These are phyloP conservation scores for Siniperca chuatsi DNA, from an alignment of 2,113 vertebrate genomes.

Conservation along the genomic window DNA sequence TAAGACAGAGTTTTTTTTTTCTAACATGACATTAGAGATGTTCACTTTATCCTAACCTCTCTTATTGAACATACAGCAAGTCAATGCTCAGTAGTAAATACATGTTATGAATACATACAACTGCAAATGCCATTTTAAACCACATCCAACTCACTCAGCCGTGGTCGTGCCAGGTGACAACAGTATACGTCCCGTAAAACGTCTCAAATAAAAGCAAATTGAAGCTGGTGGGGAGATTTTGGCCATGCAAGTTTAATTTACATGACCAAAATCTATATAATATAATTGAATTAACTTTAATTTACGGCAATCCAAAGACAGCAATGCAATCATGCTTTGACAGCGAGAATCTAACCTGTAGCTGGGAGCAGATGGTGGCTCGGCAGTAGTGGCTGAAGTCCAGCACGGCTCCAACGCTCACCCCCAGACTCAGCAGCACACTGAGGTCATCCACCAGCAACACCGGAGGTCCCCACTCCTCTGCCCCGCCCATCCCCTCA, in stretches of 20 bases:
- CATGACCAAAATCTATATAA: too few relatives aligned
- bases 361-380: conserved; percentile 83
- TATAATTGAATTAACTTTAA: too few relatives aligned
- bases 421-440: conserved; percentile 90
- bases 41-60: background rate
- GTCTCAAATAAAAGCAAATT: background rate
- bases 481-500: background rate
- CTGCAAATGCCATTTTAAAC: background rate
- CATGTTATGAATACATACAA: too few relatives aligned
- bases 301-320: too few relatives aligned
- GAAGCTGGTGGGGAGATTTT: background rate
- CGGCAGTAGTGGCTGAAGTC: conserved; percentile 95
- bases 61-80: background rate
- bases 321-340: background rate
- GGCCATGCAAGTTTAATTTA: too few relatives aligned
- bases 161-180: background rate
- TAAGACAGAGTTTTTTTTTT: background rate
- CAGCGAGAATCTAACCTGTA: conserved; percentile 82
- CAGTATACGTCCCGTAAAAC: background rate
- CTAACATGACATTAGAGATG: background rate
- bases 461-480: conserved; percentile 83
- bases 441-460: conserved; percentile 92
- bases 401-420: conserved; percentile 78
- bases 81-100: too few relatives aligned
- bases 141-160: background rate